Evolutionary conservation across 2,797 vertebrate species (phyloP).

Genomic region (Chloroceryle inda): DNA sequence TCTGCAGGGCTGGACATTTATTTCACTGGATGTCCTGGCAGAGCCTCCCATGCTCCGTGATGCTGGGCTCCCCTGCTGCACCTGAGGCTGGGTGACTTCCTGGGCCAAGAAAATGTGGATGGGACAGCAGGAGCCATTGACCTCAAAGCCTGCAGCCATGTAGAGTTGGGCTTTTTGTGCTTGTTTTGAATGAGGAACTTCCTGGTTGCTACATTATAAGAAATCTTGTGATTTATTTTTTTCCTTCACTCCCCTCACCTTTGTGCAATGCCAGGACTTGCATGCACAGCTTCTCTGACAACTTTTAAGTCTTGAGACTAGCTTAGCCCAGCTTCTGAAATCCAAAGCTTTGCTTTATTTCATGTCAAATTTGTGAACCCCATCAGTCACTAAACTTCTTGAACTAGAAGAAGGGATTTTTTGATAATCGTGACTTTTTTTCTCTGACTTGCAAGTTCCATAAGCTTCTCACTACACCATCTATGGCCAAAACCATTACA

Average conservation of each 20-base stretch:
- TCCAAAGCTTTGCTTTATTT: constrained; percentile 9
- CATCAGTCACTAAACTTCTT: background rate
- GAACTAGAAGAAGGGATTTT: background rate
- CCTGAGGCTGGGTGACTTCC: background rate
- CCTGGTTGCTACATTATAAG: background rate
- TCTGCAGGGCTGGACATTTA: background rate
- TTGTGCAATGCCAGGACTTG: background rate
- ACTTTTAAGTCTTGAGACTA: background rate
- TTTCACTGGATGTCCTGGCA: background rate
- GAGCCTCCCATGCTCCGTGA: accelerated
- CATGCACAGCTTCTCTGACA: background rate
- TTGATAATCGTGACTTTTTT: background rate
- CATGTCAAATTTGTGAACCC: background rate
- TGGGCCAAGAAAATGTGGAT: background rate
- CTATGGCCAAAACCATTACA: background rate
- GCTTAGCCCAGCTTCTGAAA: background rate
- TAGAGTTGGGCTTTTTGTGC: background rate
- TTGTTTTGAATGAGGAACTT: background rate
- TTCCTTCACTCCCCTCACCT: background rate
- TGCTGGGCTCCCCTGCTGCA: background rate
- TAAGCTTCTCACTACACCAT: background rate
- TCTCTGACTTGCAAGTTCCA: background rate
- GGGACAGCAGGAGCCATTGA: background rate
- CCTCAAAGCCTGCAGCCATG: accelerated
- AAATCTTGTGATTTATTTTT: background rate